These are phyloP conservation scores for Anoura caudifer DNA, from an alignment of 2,113 vertebrate species.

Conservation along the genomic window DNA sequence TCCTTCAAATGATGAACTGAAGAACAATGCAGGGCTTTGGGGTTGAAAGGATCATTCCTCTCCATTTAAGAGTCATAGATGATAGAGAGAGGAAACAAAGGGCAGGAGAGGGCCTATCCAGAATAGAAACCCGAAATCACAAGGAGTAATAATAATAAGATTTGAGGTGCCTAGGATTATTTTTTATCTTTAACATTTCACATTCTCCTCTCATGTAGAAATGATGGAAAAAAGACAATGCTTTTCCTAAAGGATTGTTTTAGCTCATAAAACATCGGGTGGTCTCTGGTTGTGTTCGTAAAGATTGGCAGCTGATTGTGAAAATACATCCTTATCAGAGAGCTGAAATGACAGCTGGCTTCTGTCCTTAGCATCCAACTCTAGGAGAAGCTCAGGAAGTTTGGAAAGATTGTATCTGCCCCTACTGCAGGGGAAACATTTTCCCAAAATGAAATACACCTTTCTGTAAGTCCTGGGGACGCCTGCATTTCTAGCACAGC, in stretches of 20 bases:
- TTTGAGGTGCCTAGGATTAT: neutral
- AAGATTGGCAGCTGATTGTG: neutral
- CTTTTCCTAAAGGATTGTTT: neutral
- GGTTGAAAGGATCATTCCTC: neutral
- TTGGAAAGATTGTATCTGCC: neutral
- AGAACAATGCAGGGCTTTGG: neutral
- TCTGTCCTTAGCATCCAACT: neutral
- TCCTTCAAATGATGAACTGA: neutral
- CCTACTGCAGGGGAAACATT: neutral
- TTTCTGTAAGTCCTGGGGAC: fast-evolving
- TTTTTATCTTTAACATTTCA: neutral
- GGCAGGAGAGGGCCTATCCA: neutral
- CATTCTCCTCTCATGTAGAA: neutral
- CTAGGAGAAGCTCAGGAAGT: neutral
- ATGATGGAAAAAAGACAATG: neutral
- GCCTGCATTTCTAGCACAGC: neutral
- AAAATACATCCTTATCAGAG: neutral
- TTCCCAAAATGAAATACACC: neutral
- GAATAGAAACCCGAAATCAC: neutral
- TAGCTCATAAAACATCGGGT: neutral
- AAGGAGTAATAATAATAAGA: neutral
- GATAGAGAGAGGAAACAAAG: neutral
- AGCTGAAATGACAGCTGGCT: neutral
- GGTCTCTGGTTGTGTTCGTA: neutral
- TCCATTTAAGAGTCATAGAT: neutral